Evolutionary conservation across 2,888 invertebrate genomes (phyloP).

Genomic region (Cheilosia vulpina): DNA sequence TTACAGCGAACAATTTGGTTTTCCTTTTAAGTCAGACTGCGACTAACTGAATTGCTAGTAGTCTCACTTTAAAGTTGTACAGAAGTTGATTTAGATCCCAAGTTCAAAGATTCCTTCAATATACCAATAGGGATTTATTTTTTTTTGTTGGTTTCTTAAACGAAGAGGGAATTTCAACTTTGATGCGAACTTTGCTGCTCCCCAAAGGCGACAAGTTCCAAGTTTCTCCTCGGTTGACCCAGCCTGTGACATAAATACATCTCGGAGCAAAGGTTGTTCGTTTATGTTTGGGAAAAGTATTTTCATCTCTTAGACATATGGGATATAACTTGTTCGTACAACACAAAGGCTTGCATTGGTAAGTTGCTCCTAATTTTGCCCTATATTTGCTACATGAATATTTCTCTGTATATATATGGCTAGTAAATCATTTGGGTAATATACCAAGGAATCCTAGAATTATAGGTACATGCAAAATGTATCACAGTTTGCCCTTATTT

Average conservation of each 20-base stretch:
- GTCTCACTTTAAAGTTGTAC: background rate
- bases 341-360: background rate
- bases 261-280: background rate
- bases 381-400: background rate
- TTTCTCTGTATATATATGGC: background rate
- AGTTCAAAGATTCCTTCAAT: background rate
- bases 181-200: background rate
- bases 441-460: slow-evolving; percentile 10
- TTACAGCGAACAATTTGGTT: no score
- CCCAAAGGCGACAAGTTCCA: slow-evolving; percentile 7
- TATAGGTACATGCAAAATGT: slow-evolving; percentile 21
- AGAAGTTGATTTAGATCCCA: background rate
- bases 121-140: background rate
- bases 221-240: slow-evolving; percentile 10
- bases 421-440: background rate
- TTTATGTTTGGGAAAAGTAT: slow-evolving; percentile 8
- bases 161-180: background rate
- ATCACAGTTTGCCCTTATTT: background rate
- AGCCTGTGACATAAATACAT: background rate
- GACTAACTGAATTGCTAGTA: background rate
- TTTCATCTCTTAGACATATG: background rate
- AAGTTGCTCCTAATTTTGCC: background rate
- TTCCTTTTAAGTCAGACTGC: background rate
- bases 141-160: background rate
- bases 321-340: background rate